A percentile compares a stretch with the other conserved stretches of the same genome.
phyloP scores from a whole-genome alignment of 2,113 vertebrate genomes.

The Scopus umbretta region DNA sequence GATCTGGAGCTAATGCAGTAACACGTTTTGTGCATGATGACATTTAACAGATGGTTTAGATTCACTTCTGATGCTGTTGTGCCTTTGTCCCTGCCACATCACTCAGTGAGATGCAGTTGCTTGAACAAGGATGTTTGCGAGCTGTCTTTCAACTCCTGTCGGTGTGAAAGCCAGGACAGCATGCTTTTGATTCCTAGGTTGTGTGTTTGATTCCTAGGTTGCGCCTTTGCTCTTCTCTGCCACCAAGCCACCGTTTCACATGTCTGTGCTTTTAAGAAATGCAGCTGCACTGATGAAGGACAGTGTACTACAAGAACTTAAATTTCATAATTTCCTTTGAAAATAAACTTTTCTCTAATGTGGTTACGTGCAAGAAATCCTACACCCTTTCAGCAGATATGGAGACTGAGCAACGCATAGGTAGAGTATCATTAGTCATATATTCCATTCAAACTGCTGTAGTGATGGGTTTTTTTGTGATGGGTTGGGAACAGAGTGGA shows the following conservation, averaged over 20 bases:
- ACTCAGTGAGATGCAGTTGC: not conserved
- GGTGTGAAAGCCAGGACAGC: not conserved
- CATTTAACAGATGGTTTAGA: slow-evolving; percentile 45
- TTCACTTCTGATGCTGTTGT: not conserved
- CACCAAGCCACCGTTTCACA: not conserved
- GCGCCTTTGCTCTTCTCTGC: not conserved
- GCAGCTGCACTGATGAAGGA: not conserved
- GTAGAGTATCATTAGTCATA: not conserved
- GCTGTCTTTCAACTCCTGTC: not conserved
- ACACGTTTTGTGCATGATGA: not conserved
- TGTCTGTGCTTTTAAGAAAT: not conserved
- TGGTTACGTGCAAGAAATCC: not conserved
- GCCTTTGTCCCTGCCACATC: slow-evolving; percentile 5
- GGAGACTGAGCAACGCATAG: not conserved
- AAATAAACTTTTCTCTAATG: not conserved
- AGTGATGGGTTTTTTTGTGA: not conserved
- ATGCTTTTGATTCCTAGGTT: not conserved
- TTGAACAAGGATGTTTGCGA: not conserved
- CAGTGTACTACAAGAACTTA: not conserved
- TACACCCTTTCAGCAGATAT: not conserved
- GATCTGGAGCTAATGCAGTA: not conserved
- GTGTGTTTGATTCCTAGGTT: not conserved
- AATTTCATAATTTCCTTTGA: not conserved
- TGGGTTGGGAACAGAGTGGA: not conserved
- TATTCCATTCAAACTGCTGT: not conserved